Conservation (phyloP, 2,797 vertebrate species). For the Thamnophis elegans region DNA sequence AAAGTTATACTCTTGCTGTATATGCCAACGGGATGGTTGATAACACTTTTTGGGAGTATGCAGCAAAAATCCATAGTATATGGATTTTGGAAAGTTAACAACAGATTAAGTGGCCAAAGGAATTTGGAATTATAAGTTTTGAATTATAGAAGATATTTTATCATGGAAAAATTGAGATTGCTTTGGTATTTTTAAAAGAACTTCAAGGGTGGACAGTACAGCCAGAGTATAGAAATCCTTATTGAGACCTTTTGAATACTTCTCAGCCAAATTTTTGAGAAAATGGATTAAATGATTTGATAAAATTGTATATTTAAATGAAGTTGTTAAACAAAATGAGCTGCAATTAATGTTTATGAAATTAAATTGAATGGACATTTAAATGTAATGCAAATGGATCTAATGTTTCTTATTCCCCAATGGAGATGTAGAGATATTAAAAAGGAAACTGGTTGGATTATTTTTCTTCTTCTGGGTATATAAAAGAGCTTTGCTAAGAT, state of each 20-base stretch:
- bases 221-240: neutral
- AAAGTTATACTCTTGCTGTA: too few relatives aligned
- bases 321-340: neutral
- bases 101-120: neutral
- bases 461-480: neutral
- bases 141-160: neutral
- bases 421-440: neutral
- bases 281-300: neutral
- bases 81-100: neutral
- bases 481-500: neutral
- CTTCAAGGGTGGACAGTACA: neutral
- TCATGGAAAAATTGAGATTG: neutral
- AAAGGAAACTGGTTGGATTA: neutral
- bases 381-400: neutral
- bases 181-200: neutral
- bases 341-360: neutral
- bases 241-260: neutral
- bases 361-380: neutral
- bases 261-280: neutral
- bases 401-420: neutral
- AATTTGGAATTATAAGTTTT: neutral
- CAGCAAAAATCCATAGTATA: neutral
- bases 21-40: too few relatives aligned
- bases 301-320: neutral
- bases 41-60: too few relatives aligned